These are phyloP conservation scores for Cariama cristata DNA, from an alignment of 2,113 vertebrate species.

Conservation along the genomic window DNA sequence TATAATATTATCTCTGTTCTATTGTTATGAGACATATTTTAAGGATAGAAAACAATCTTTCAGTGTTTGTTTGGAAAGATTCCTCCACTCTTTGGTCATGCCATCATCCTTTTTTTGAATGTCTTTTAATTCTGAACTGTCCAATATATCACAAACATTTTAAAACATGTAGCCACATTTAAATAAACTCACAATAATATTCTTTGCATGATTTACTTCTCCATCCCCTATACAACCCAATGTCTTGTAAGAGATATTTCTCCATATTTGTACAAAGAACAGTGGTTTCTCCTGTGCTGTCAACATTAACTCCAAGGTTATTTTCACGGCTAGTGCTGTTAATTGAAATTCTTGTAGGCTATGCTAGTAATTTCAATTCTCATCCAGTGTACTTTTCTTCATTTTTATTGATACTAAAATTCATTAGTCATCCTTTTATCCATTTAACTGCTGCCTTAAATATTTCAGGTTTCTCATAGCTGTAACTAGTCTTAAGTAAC, in stretches of 20 bases:
- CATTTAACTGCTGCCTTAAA: neutral
- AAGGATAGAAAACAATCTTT: neutral
- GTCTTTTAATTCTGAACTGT: neutral
- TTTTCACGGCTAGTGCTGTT: neutral
- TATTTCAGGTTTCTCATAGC: neutral
- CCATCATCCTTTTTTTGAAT: neutral
- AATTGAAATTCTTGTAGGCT: neutral
- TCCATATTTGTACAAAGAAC: neutral
- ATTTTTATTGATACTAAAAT: neutral
- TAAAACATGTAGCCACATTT: neutral
- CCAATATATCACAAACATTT: neutral
- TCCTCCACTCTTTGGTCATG: fast-evolving
- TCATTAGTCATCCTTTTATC: neutral
- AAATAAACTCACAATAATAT: neutral
- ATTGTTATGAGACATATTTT: neutral
- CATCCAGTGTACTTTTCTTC: neutral
- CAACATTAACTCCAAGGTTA: neutral
- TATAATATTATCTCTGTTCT: neutral
- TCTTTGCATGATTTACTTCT: neutral
- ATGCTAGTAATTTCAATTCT: neutral
- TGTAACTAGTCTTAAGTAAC: neutral
- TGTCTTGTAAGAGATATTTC: neutral
- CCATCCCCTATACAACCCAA: fast-evolving
- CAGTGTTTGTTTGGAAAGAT: neutral
- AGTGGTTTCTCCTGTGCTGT: neutral